phyloP scores from a whole-genome alignment of 2,888 invertebrate species.

The Cyrtodaria siliqua region DNA sequence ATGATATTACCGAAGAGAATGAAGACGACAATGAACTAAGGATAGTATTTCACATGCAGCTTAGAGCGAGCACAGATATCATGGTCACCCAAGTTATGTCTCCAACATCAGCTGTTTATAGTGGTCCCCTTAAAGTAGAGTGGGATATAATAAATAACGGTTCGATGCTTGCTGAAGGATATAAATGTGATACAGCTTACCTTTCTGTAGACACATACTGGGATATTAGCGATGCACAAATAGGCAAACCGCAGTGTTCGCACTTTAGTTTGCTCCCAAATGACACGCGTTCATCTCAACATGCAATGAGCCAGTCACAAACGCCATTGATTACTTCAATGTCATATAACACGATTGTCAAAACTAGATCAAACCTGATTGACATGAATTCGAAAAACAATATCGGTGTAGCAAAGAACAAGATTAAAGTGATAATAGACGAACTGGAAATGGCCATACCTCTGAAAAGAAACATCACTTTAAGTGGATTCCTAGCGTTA shows the following conservation, averaged over 20 bases:
- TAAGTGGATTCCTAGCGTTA: conserved; percentile 1
- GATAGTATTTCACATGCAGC: conserved; percentile 13
- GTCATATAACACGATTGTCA: conserved; percentile 38
- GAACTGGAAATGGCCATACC: background rate
- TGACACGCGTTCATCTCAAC: background rate
- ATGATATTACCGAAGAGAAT: conserved; percentile 38
- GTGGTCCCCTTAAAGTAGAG: conserved; percentile 18
- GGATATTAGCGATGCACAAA: conserved; percentile 40
- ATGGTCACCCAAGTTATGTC: conserved; percentile 23
- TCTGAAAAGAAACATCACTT: background rate
- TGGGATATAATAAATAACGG: conserved; percentile 51
- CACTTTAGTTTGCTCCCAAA: conserved; percentile 17
- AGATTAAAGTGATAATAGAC: conserved; percentile 16
- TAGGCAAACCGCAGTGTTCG: conserved; percentile 40
- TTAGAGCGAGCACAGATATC: conserved; percentile 37
- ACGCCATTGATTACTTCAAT: conserved; percentile 17
- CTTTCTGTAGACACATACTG: conserved; percentile 39
- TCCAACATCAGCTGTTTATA: conserved; percentile 14
- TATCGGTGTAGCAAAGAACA: conserved; percentile 14
- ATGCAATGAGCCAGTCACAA: no score
- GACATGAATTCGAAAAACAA: conserved; percentile 45
- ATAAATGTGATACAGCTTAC: conserved; percentile 53
- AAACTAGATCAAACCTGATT: conserved; percentile 43
- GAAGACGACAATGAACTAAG: conserved; percentile 39
- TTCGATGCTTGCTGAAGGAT: conserved; percentile 19